Conservation (phyloP, 2,888 invertebrate species). For the Cotesia congregata region DNA sequence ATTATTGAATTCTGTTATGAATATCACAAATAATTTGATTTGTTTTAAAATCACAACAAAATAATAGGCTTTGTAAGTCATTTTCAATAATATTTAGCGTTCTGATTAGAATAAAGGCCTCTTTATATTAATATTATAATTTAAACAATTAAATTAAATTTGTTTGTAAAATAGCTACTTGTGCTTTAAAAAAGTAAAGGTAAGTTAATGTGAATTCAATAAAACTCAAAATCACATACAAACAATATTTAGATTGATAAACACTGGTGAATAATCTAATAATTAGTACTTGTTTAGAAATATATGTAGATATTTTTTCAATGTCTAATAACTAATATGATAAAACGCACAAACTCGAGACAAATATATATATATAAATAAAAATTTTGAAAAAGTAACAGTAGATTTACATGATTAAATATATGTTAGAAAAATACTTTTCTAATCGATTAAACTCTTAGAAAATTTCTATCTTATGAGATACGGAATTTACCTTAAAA, state of each 20-base stretch:
- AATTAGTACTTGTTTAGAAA: background rate
- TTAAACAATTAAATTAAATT: background rate
- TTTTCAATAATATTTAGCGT: too few species aligned
- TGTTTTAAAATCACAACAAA: background rate
- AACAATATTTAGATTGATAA: background rate
- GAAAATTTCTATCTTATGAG: background rate
- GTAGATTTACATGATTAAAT: background rate
- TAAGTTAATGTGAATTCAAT: background rate
- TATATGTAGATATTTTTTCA: background rate
- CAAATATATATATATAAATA: background rate
- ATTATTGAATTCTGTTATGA: slow-evolving; percentile 36
- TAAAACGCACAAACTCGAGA: background rate
- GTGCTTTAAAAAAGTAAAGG: background rate
- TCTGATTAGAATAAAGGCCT: background rate
- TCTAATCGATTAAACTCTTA: background rate
- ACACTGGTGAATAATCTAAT: background rate
- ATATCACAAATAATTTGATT: slow-evolving; percentile 48
- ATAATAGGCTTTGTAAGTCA: too few species aligned
- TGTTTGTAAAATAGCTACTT: background rate
- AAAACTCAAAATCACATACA: background rate
- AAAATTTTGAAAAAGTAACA: background rate
- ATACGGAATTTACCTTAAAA: background rate
- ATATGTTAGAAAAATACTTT: background rate
- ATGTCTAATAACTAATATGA: background rate
- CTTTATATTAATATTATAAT: background rate